Percentiles rank a stretch among this genome's conserved stretches.
These are phyloP conservation scores for Melanostoma scalare DNA, from an alignment of 2,888 invertebrate genomes.

Conservation along the genomic window DNA sequence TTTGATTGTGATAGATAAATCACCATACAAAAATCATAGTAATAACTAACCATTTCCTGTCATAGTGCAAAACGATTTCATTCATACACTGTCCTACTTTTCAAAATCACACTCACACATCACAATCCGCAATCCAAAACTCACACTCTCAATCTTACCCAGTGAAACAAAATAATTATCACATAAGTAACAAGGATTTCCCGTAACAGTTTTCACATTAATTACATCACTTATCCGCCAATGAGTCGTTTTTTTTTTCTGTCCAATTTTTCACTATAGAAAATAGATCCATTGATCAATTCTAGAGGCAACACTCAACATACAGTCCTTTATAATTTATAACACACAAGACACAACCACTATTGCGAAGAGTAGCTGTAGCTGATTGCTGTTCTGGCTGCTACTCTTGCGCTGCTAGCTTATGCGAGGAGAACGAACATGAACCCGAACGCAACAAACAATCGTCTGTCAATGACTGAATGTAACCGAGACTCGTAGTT, in stretches of 20 bases:
- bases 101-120: constrained; percentile 1
- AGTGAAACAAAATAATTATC: background rate
- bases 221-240: constrained; percentile 30
- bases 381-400: background rate
- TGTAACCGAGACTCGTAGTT: constrained; percentile 61
- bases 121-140: background rate
- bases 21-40: background rate
- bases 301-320: background rate
- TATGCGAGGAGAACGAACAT: constrained; percentile 36
- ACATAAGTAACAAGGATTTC: constrained; percentile 43
- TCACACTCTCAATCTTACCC: background rate
- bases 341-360: constrained; percentile 37
- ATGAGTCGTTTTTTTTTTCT: constrained; percentile 31
- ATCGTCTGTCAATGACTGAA: constrained; percentile 70
- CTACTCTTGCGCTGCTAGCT: background rate
- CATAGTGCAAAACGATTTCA: constrained; percentile 10
- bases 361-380: no score
- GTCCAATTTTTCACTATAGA: constrained; percentile 14
- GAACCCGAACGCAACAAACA: constrained; percentile 67
- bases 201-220: constrained; percentile 7
- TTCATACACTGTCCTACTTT: constrained; percentile 40
- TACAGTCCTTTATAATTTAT: constrained; percentile 51
- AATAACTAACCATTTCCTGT: constrained; percentile 63
- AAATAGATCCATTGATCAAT: constrained; percentile 62
- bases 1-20: no score